Percentiles rank a stretch among this genome's conserved stretches.
Evolutionary conservation across 30 jellyfish, hydroid and myxozoan genomes (phyloP).

Genomic region (Clytia hemisphaerica): DNA sequence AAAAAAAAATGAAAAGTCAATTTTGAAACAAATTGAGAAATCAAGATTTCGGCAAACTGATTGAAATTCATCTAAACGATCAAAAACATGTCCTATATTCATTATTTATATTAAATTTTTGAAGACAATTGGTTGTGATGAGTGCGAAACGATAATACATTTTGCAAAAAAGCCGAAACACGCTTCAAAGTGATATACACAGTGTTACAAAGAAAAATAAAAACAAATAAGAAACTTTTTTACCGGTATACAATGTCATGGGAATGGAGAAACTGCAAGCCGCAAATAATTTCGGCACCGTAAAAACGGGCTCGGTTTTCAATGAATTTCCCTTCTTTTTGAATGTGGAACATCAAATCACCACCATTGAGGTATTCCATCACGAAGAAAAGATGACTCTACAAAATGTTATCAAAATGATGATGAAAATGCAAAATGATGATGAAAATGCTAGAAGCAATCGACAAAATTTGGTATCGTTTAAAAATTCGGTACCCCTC

Average conservation of each 20-base stretch:
- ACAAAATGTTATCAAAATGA: not conserved
- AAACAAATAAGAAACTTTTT: too few species aligned
- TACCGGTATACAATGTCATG: constrained; percentile 87
- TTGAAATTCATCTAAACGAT: too few species aligned
- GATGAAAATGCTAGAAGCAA: not conserved
- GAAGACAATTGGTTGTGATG: too few species aligned
- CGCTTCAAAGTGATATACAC: too few species aligned
- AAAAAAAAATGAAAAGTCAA: too few species aligned
- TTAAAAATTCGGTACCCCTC: not conserved
- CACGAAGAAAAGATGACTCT: constrained; percentile 96
- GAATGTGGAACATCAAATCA: constrained; percentile 97
- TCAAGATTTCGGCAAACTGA: too few species aligned
- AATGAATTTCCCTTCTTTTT: constrained; percentile 71
- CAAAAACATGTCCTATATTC: too few species aligned
- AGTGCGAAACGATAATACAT: too few species aligned
- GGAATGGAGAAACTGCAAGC: constrained; percentile 83
- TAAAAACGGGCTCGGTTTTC: constrained; percentile 91
- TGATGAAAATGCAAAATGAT: not conserved
- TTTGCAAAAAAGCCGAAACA: too few species aligned
- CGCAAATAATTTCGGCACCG: constrained; percentile 97
- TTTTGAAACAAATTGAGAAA: too few species aligned
- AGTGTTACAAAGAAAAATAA: too few species aligned
- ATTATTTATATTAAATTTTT: too few species aligned
- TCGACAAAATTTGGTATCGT: not conserved
- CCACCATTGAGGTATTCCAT: constrained; percentile 98